Conservation (phyloP, 2,888 invertebrate genomes). For the Pristionchus arcanus region DNA sequence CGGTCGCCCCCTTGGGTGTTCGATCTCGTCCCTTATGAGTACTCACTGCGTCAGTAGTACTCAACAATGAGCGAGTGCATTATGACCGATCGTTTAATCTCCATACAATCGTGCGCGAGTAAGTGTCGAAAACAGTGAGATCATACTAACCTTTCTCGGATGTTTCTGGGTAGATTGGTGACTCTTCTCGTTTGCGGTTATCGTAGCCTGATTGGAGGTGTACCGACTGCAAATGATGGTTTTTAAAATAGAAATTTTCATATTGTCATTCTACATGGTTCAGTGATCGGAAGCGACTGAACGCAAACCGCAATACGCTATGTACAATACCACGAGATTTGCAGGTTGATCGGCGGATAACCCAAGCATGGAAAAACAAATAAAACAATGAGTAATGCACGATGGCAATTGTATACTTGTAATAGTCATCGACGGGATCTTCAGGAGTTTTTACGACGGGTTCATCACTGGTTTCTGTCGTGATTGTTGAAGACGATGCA, state of each 20-base stretch:
- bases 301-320: no score
- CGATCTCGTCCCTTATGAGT: neutral
- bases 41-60: neutral
- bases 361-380: neutral
- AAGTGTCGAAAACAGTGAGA: neutral
- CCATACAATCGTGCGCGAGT: neutral
- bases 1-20: neutral
- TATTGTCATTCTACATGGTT: neutral
- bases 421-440: conserved; percentile 31
- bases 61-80: neutral
- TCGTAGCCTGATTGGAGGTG: neutral
- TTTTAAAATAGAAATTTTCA: no score
- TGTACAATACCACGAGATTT: no score
- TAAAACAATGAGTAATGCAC: neutral
- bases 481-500: neutral
- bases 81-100: neutral
- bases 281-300: neutral
- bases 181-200: neutral
- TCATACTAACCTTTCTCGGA: neutral
- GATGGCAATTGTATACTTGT: neutral
- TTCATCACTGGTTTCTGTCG: neutral
- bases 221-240: neutral
- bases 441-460: neutral
- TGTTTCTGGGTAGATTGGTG: neutral
- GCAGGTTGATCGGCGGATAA: no score